Evolutionary conservation across 2,113 vertebrate species (phyloP), one percentile per base, ranked within the genome.

Genomic region (Amazona vittata): DNA sequence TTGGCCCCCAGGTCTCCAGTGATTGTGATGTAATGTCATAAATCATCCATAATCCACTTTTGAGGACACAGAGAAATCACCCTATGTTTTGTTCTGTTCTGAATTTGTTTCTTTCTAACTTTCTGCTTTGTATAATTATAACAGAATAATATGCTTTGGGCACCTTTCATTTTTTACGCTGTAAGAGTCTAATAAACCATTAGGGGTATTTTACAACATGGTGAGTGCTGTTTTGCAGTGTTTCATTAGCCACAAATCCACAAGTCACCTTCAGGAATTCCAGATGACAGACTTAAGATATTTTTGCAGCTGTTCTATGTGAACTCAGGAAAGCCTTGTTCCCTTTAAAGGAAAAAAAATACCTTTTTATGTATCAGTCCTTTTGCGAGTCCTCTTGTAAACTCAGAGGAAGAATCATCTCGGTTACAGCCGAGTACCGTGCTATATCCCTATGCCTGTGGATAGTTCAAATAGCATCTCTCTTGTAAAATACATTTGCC

Each of bases 231-330:
- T 96, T 97, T 97, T 96, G 96, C 91, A 94, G 92, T 92, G 96
- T 98, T 97, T 97, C 97, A 97, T 96, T 97, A 96, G 91, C 94
- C 96, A 95, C 94, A 97, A 97, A 97, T 96, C 91, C 90, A 90
- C 96, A 96, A 94, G 78, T 96, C 83, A 95, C 92, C 93, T 97
- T 97, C 94, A 97, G 93, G 92, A 97, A 98, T 97, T 97, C 96
- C 87, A 95, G 90, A 95, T 97, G 92, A 93, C 86, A 91, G 67
- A 80, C 47, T 94, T 88, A 92, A 96, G 94, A 86, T 97, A 96
- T 97, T 98, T 98, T 97, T 98, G 97, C 95, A 98, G 97, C 97
- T 98, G 94, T 95, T 98, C 94, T 93, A 39, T 96, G 79, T 49
- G 41, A 97, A 65, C 73, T 95, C 62, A 89, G 96, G 88, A 94